phyloP scores from a whole-genome alignment of 2,113 vertebrate genomes.

The Seriola quinqueradiata region DNA sequence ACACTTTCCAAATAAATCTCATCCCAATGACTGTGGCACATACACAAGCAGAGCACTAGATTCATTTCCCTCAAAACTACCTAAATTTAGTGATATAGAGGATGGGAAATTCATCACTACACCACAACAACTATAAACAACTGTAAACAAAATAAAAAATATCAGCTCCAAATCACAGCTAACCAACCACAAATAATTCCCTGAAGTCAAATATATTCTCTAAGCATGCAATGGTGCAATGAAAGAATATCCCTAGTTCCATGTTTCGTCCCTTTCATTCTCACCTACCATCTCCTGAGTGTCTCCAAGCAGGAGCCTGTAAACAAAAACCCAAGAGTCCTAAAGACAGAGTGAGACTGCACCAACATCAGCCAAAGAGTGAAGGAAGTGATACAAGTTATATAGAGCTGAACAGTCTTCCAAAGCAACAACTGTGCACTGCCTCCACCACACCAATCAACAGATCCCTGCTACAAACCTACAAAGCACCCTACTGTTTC shows the following conservation, averaged over 20 bases:
- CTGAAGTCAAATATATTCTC: background rate
- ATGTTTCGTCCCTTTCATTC: slow-evolving; percentile 8
- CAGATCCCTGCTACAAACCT: slow-evolving; percentile 31
- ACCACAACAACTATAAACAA: background rate
- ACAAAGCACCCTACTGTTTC: slow-evolving; percentile 24
- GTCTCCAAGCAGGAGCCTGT: slow-evolving; percentile 9
- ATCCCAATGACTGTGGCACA: background rate
- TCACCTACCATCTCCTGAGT: slow-evolving; percentile 1
- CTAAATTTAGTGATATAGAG: background rate
- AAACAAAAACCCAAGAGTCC: slow-evolving; percentile 9
- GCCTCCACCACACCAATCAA: slow-evolving; percentile 40
- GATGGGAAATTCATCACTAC: background rate
- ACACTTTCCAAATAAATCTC: background rate
- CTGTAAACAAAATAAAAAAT: slow-evolving; percentile 5
- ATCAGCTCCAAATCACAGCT: background rate
- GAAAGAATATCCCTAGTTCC: background rate
- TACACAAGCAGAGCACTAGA: background rate
- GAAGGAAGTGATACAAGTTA: background rate
- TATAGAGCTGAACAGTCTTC: slow-evolving; percentile 2
- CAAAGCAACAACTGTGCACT: slow-evolving; percentile 31
- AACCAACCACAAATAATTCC: background rate
- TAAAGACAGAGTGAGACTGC: background rate
- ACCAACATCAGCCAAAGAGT: slow-evolving; percentile 24
- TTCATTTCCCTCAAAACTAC: background rate
- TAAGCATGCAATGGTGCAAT: background rate